A percentile compares a stretch with the other conserved stretches of the same genome.
Conservation (phyloP, 2,888 invertebrate species). For the Heliconius erato region DNA sequence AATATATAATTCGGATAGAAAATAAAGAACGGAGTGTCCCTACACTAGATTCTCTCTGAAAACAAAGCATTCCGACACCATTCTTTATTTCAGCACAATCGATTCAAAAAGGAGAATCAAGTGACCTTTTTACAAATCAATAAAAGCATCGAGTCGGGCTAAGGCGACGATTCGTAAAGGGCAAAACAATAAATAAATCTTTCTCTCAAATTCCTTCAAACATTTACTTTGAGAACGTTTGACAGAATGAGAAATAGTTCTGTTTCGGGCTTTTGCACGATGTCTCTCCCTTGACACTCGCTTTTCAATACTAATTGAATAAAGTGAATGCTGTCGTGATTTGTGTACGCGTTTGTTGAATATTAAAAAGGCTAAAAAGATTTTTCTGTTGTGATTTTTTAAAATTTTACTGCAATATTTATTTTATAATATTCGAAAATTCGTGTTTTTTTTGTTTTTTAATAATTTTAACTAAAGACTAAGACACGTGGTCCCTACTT, state of each 20-base stretch:
- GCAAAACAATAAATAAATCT: conserved; percentile 45
- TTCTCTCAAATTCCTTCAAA: conserved; percentile 40
- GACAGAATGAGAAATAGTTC: conserved; percentile 46
- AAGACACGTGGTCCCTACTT: too few species aligned
- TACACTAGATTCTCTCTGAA: too few species aligned
- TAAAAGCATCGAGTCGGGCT: conserved; percentile 11
- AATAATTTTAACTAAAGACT: too few species aligned
- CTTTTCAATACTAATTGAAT: conserved; percentile 43
- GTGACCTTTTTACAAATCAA: conserved; percentile 16
- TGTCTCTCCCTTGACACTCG: conserved; percentile 10
- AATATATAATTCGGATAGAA: too few species aligned
- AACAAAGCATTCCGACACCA: too few species aligned
- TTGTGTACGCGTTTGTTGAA: neutral
- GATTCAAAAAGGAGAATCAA: neutral
- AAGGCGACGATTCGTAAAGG: conserved; percentile 30
- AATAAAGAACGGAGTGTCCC: too few species aligned
- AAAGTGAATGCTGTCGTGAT: conserved; percentile 28
- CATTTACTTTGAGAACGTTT: conserved; percentile 42
- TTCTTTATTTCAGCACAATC: too few species aligned
- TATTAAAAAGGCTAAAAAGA: neutral
- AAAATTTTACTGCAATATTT: neutral
- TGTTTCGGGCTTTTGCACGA: conserved; percentile 26
- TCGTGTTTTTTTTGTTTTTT: too few species aligned
- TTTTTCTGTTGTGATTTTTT: neutral
- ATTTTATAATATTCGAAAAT: neutral